Base-by-base conservation (phyloP, 2,113 vertebrate genomes). In the Ranitomeya imitator region DNA sequence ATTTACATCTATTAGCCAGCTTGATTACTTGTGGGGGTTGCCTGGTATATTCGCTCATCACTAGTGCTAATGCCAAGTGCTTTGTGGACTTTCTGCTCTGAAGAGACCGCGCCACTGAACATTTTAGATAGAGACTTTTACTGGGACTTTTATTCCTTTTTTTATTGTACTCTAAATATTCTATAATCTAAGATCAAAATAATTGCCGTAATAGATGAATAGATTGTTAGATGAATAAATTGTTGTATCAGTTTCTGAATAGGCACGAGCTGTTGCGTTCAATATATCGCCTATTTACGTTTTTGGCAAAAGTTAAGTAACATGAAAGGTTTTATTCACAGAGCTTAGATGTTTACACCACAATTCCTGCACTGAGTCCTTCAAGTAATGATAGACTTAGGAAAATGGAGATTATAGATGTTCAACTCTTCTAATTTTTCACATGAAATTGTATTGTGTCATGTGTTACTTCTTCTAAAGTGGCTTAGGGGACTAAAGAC, bases 191-290 rank as follows among this genome's bases (percentile, higher is more conserved):
- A 61, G 45, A 67, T 61, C 63, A 67, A 11, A 55, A 37, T 79
- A 79, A 86, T 86, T 79, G 74, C n/a, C 11, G 26, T 26, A 79
- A 86, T 18, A 26, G 76, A 79, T 9, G 57, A 86, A 79, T 65
- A 26, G 8, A 86, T 77, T 77, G 85, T 79, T 18, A 26, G 76
- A 79, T 9, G 57, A 86, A 79, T 65, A 26, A 4, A 86, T 77
- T 77, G 85, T 55, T 79, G 8, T 45, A 67, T 77, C 45, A 86
- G 60, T 67, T 79, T 63, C 54, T 51, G 21, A 76, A 78, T 19
- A 78, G 55, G 4, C 26, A 77, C 51, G 31, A 63, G 59, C 45
- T 82, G 60, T 63, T 63, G 37, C 57, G 63, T 85, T 86, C 61
- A 37, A 78, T 61, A 76, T 15, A 77, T 83, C 37, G 45, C 2